A percentile compares a stretch with the other conserved stretches of the same genome.
Conservation (phyloP, 2,797 vertebrate species). For the Petrocephalus sullivani region DNA sequence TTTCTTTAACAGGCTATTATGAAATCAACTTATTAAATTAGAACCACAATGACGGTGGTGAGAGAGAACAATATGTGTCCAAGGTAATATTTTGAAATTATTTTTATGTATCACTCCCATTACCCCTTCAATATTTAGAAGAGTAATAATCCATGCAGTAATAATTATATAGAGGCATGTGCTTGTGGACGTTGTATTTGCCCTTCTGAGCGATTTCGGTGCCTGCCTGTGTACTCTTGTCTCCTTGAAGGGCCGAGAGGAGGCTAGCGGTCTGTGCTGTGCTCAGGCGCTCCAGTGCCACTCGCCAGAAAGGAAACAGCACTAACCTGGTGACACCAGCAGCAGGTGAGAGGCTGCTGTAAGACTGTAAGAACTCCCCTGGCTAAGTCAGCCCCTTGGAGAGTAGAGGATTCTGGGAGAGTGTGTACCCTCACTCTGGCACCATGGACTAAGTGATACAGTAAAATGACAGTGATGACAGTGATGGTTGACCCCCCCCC, state of each 20-base stretch:
- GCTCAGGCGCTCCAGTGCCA: not conserved
- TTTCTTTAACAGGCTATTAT: not conserved
- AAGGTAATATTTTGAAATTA: not conserved
- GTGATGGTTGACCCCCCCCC: slow-evolving; percentile 5
- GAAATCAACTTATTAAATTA: slow-evolving; percentile 10
- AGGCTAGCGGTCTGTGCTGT: not conserved
- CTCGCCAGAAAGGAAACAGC: not conserved
- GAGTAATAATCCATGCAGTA: not conserved
- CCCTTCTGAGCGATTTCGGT: not conserved
- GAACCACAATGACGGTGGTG: not conserved
- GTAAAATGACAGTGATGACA: slow-evolving; percentile 39
- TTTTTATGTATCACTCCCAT: not conserved
- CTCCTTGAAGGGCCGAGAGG: not conserved
- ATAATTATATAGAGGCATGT: not conserved
- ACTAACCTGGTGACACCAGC: not conserved
- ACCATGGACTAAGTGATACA: slow-evolving; percentile 36
- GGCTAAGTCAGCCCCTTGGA: not conserved
- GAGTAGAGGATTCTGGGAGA: slow-evolving; percentile 11
- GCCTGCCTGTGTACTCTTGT: not conserved
- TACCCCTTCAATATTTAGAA: not conserved
- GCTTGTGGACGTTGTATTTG: not conserved
- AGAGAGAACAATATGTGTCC: not conserved
- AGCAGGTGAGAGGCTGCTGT: not conserved
- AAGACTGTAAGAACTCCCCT: not conserved
- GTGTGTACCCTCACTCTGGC: slow-evolving; percentile 20